Evolutionary conservation across 2,113 vertebrate species (phyloP).

Genomic region (Phasianus colchicus): DNA sequence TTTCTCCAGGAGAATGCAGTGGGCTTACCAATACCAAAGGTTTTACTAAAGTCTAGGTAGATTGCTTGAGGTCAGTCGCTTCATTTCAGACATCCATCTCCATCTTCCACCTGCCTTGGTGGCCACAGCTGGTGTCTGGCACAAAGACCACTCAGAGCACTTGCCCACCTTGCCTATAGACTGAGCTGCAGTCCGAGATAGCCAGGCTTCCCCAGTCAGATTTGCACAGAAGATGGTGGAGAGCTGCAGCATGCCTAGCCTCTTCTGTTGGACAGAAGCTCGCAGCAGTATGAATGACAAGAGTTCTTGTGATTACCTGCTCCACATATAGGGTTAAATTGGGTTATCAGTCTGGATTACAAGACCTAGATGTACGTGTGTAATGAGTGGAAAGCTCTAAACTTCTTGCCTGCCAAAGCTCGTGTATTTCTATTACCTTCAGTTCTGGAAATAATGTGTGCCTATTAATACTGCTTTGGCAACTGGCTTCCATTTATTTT

Average conservation of each 20-base stretch:
- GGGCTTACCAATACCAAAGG: too few relatives aligned
- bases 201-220: background rate
- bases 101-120: too few relatives aligned
- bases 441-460: fast-evolving
- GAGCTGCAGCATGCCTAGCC: fast-evolving
- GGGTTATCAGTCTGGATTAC: fast-evolving
- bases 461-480: background rate
- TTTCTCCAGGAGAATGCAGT: too few relatives aligned
- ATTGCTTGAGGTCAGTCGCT: background rate
- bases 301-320: fast-evolving
- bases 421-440: fast-evolving
- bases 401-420: too few relatives aligned
- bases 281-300: fast-evolving
- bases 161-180: too few relatives aligned
- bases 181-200: background rate
- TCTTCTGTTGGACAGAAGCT: background rate
- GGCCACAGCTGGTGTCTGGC: background rate
- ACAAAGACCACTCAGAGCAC: fast-evolving
- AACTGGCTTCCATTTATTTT: fast-evolving
- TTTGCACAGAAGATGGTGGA: fast-evolving
- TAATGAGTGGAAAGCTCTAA: background rate
- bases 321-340: fast-evolving
- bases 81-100: background rate
- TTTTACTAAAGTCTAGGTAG: too few relatives aligned
- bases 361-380: fast-evolving